phyloP scores from a whole-genome alignment of 2,113 vertebrate genomes.

The Erythrolamprus reginae region DNA sequence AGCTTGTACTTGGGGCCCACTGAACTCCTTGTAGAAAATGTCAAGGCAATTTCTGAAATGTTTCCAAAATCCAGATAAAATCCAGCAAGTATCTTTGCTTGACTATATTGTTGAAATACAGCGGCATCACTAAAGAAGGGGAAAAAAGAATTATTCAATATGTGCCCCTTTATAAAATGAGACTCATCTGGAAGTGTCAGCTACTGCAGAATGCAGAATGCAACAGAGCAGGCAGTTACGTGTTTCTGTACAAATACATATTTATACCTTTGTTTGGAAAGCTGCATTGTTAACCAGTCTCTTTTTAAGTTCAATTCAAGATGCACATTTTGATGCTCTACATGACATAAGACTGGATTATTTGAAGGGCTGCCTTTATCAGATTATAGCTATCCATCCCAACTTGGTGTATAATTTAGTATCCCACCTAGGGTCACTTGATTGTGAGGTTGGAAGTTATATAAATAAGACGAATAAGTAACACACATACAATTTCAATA shows the following conservation, averaged over 20 bases:
- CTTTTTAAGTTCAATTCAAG: neutral
- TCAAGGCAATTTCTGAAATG: conserved; percentile 78
- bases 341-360: neutral
- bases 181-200: neutral
- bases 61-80: conserved; percentile 74
- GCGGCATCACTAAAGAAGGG: conserved; percentile 70
- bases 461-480: neutral
- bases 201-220: neutral
- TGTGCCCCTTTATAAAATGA: neutral
- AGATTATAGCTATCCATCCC: neutral
- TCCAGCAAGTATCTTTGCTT: conserved; percentile 76
- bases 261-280: neutral
- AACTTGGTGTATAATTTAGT: neutral
- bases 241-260: neutral
- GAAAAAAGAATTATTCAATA: neutral
- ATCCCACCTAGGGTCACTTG: too few relatives aligned
- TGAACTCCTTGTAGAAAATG: conserved; percentile 73
- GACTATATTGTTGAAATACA: conserved; percentile 78
- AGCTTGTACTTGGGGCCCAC: conserved; percentile 81
- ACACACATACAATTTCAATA: neutral
- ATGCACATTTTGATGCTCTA: neutral
- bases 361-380: neutral
- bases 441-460: neutral
- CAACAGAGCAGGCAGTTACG: neutral
- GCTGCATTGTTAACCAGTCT: neutral